Conservation (phyloP, 2,888 invertebrate species). For the Capitulum mitella region DNA sequence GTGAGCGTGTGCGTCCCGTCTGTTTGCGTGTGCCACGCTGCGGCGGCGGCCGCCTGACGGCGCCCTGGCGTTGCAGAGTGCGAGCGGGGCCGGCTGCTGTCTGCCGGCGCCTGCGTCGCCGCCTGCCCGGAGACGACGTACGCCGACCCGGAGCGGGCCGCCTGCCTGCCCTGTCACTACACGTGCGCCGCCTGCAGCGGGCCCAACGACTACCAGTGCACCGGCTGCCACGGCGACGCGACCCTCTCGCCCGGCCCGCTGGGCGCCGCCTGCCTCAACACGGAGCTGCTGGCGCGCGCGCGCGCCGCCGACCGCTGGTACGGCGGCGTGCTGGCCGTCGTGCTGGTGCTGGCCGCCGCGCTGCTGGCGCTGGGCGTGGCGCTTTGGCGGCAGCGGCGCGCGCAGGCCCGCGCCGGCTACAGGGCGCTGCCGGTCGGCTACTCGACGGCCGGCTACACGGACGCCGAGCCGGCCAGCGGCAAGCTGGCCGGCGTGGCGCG, state of each 20-base stretch:
- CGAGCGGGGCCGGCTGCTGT: conserved; percentile 54
- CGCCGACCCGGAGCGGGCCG: conserved; percentile 34
- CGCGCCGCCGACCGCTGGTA: background rate
- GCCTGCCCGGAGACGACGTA: conserved; percentile 49
- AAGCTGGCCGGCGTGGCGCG: background rate
- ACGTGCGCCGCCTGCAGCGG: conserved; percentile 63
- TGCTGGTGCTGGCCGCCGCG: background rate
- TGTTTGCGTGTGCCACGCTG: too few relatives aligned
- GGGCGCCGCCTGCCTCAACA: conserved; percentile 8
- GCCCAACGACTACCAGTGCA: conserved; percentile 55
- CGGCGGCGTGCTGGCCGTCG: background rate
- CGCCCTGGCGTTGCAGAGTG: conserved; percentile 54
- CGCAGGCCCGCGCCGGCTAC: background rate
- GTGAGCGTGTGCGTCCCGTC: background rate
- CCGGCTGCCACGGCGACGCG: conserved; percentile 9
- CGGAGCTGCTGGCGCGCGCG: background rate
- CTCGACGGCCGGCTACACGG: background rate
- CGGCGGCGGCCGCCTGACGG: background rate
- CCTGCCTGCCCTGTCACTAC: conserved; percentile 63
- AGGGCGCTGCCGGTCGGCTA: background rate
- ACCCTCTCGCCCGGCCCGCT: background rate
- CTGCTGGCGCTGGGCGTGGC: background rate
- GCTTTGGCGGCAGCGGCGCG: conserved; percentile 15
- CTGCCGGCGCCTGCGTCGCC: conserved; percentile 54
- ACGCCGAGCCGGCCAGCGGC: background rate